phyloP scores from a whole-genome alignment of 2,797 vertebrate species.

The Manis pentadactyla region DNA sequence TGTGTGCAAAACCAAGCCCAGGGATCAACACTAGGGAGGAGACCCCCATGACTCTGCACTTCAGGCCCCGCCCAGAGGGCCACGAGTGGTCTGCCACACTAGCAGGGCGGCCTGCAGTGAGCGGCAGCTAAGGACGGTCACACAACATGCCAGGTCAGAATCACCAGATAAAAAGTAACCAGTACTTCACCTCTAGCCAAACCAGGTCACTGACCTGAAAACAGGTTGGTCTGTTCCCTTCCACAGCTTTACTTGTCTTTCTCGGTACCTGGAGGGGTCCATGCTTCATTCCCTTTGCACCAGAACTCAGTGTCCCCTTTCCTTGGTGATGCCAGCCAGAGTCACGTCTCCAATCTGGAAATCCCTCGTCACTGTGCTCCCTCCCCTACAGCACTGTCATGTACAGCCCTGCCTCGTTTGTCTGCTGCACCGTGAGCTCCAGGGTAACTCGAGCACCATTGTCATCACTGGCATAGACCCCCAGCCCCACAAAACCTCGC shows the following conservation, averaged over 20 bases:
- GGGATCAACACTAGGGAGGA: neutral
- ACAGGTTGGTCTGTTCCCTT: neutral
- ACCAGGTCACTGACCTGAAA: neutral
- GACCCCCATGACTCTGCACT: neutral
- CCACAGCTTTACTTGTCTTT: fast-evolving
- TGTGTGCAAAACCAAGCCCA: neutral
- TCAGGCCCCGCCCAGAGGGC: neutral
- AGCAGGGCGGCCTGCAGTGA: neutral
- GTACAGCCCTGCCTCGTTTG: neutral
- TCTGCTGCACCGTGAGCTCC: too few relatives aligned
- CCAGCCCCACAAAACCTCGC: neutral
- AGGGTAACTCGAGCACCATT: neutral
- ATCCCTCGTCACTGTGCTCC: neutral
- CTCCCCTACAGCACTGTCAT: neutral
- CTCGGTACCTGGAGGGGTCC: neutral
- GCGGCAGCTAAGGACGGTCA: neutral
- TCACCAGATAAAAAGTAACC: neutral
- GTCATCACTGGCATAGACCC: neutral
- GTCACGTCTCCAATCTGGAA: neutral
- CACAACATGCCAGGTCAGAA: neutral
- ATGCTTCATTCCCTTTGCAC: neutral
- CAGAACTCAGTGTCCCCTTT: neutral
- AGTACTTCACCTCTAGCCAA: neutral
- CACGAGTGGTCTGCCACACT: neutral
- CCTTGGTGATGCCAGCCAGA: neutral